Percentiles rank a stretch among this genome's conserved stretches.
phyloP scores from a whole-genome alignment of 1,140 invertebrate species.

The Drosophila tani region DNA sequence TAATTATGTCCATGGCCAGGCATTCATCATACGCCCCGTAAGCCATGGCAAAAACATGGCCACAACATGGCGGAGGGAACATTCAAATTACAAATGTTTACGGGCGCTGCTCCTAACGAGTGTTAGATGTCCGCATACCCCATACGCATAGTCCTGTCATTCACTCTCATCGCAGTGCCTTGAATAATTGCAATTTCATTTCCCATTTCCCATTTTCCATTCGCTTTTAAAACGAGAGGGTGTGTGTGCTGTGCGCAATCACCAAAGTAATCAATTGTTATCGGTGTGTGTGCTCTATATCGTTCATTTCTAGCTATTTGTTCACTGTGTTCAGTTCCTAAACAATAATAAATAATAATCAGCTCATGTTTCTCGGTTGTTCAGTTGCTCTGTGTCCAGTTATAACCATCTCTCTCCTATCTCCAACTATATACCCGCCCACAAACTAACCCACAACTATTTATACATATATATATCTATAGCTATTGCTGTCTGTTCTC shows the following conservation, averaged over 20 bases:
- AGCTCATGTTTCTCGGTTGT: constrained; percentile 59
- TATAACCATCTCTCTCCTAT: constrained; percentile 25
- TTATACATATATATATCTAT: constrained; percentile 4
- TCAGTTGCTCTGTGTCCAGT: constrained; percentile 56
- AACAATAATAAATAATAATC: constrained; percentile 47
- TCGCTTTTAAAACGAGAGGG: constrained; percentile 30
- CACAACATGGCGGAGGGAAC: constrained; percentile 5
- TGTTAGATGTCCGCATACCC: constrained; percentile 17
- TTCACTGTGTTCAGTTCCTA: constrained; percentile 67
- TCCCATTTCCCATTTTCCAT: constrained; percentile 24
- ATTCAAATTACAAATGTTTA: constrained; percentile 38
- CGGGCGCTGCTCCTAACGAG: constrained; percentile 13
- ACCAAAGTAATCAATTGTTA: constrained; percentile 77
- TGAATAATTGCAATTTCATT: constrained; percentile 67
- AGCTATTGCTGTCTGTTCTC: constrained; percentile 31
- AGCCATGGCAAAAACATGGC: constrained; percentile 23
- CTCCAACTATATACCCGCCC: constrained; percentile 32
- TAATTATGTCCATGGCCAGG: constrained; percentile 27
- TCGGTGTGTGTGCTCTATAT: constrained; percentile 62
- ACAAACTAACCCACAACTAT: background rate
- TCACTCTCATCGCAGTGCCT: constrained; percentile 33
- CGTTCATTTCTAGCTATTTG: constrained; percentile 67
- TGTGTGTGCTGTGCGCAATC: constrained; percentile 49
- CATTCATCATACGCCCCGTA: constrained; percentile 51
- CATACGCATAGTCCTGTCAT: constrained; percentile 9